Base-by-base conservation (phyloP, 1,140 invertebrate species). In the Papilio polyxenes region DNA sequence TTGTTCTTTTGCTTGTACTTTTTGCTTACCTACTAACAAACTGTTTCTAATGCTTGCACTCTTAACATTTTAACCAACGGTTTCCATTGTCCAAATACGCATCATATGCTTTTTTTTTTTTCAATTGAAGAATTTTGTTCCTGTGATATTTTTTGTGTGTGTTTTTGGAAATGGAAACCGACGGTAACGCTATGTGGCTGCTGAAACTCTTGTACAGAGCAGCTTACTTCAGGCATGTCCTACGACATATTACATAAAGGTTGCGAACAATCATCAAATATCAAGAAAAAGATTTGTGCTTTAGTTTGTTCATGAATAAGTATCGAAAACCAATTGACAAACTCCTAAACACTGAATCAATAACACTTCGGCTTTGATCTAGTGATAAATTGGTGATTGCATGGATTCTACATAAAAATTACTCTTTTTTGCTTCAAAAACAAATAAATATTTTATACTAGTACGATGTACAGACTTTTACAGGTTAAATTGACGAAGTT, bases 1-100 rank as follows among this genome's bases (percentile, higher is more conserved):
- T 13, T 85, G 80, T 85, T 87, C 85, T 82, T 94, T 91, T 92
- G 87, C 91, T 89, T 93, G 88, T 86, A 84, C 82, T 88, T 86
- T 31, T 79, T 83, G 87, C 89, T 89, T 87, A 77, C 82, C 82
- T 80, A 88, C 85, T 89, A 88, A 88, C 85, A 20, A 15, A 62
- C 31, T 37, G 31, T 37, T 37, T 37, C 31, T 72, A 72, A 72
- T 37, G 65, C 13, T 20, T 72, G 15, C 59, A 62, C n/a, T 65
- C 20, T 31, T 10, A 23, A 65, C 62, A 31, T 0, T 31, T 31
- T 65, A 65, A 59, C 13, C 13, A 51, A 51, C 49, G n/a, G 17
- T 59, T 59, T 20, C 56, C 9, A 20, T 8, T 59, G 8, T 9
- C 56, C 6, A 59, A 59, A 20, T 20, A 20, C 56, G 3, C 56